phyloP scores from a whole-genome alignment of 2,113 vertebrate genomes.

The Leucoraja erinaceus region DNA sequence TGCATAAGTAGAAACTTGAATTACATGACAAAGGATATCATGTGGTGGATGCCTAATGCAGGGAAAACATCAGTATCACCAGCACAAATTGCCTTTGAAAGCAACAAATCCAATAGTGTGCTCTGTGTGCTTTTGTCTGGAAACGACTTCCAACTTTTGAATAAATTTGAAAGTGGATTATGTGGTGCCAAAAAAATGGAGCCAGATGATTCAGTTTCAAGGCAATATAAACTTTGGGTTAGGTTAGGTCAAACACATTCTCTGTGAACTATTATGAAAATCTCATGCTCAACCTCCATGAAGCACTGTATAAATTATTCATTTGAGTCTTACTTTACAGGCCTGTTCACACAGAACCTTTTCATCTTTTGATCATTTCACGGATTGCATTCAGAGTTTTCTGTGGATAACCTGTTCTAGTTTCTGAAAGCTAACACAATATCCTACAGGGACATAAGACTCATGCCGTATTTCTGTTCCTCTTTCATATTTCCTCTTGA shows the following conservation, averaged over 20 bases:
- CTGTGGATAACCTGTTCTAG: not conserved
- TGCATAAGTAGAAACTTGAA: too few relatives aligned
- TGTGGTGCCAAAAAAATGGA: too few relatives aligned
- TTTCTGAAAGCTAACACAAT: not conserved
- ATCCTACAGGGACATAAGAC: not conserved
- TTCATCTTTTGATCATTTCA: not conserved
- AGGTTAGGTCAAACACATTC: not conserved
- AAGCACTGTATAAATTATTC: not conserved
- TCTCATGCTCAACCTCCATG: not conserved
- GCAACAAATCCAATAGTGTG: too few relatives aligned
- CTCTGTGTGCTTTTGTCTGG: too few relatives aligned
- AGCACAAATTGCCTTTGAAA: too few relatives aligned
- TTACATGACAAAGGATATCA: too few relatives aligned
- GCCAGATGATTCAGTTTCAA: too few relatives aligned
- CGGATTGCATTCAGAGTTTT: not conserved
- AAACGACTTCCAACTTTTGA: too few relatives aligned
- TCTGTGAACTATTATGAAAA: not conserved
- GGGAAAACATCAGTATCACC: too few relatives aligned
- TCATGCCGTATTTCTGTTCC: not conserved
- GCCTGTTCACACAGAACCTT: not conserved
- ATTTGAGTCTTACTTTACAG: slow-evolving; percentile 5
- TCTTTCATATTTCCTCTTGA: not conserved
- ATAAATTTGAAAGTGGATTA: too few relatives aligned
- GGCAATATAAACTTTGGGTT: too few relatives aligned
- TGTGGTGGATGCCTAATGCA: too few relatives aligned